phyloP scores from a whole-genome alignment of 2,113 vertebrate genomes.

The Malurus elegans region DNA sequence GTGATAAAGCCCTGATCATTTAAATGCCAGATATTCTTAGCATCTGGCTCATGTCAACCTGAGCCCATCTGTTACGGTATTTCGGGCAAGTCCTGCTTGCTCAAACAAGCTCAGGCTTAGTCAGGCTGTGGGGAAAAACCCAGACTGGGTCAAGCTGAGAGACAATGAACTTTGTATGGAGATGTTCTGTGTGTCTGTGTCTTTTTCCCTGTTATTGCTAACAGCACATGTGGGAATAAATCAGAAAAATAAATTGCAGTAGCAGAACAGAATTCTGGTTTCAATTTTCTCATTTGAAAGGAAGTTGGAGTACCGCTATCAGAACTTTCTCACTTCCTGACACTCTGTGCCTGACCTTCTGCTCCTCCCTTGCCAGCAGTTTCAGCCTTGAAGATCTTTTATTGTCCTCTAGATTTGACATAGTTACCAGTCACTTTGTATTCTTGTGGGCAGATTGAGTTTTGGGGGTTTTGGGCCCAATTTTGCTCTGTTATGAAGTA shows the following conservation, averaged over 20 bases:
- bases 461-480: fast-evolving
- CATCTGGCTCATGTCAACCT: background rate
- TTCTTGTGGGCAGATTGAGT: background rate
- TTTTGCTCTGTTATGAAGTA: background rate
- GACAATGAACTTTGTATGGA: background rate
- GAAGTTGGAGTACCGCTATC: background rate
- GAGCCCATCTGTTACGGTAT: background rate
- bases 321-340: background rate
- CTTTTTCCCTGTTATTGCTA: background rate
- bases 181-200: background rate
- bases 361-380: background rate
- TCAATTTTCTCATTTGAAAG: background rate
- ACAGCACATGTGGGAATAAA: background rate
- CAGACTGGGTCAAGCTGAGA: background rate
- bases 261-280: background rate
- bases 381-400: background rate
- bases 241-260: background rate
- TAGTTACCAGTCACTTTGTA: background rate
- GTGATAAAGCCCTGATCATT: background rate
- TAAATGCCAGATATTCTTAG: constrained; percentile 14
- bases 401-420: background rate
- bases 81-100: background rate
- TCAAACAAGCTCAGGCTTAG: background rate
- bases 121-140: background rate
- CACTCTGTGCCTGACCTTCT: background rate